Evolutionary conservation across 92 coral and sea anemone species (phyloP), one percentile per base, ranked within the genome.

Genomic region (Zoanthus sociatus): DNA sequence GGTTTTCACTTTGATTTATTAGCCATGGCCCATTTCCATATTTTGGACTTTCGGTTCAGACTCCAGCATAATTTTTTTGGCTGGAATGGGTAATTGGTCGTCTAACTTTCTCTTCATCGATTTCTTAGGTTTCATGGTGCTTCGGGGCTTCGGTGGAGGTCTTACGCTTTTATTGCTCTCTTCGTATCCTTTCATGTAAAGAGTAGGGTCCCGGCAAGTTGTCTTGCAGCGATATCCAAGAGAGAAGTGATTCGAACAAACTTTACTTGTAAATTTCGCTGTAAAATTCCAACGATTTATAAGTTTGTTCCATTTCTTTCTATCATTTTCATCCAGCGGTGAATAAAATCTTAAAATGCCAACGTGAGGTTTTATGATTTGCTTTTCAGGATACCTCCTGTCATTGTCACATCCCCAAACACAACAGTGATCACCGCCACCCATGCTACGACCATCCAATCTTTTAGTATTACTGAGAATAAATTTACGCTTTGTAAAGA

Each of bases 361-460:
- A n/a, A 90, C 91, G 56, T 87, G 93, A 53, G 84, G 51, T 61
- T 73, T 47, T 51, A 58, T 83, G 5, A 45, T 84, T 54, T 78
- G 87, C 73, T 78, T 92, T 51, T 86, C 90, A 42, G 92, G 92
- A 56, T 89, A 92, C 83, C 90, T 66, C 32, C 82, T 89, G 73
- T 87, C 89, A 61, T 89, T 92, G 84, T 89, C 78, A 18, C 94
- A 86, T n/a, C 88, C 92, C 79, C 89, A 92, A 50, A 92, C 92
- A 79, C 90, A 72, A 78, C 88, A 88, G 83, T 37, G 42, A 37
- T 37, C 42, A 37, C 42, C 42, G 42, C 42, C 42, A 37, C 42
- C 42, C 42, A 37, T 37, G 88, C 89, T 64, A 26, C 70, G 9
- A 64, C 30, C 70, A 54, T 54, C 60, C 1, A 86, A 87, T 87